Evolutionary conservation across 1,140 invertebrate genomes (phyloP), one percentile per base, ranked within the genome.

Genomic region (Drosophila bifasciata): DNA sequence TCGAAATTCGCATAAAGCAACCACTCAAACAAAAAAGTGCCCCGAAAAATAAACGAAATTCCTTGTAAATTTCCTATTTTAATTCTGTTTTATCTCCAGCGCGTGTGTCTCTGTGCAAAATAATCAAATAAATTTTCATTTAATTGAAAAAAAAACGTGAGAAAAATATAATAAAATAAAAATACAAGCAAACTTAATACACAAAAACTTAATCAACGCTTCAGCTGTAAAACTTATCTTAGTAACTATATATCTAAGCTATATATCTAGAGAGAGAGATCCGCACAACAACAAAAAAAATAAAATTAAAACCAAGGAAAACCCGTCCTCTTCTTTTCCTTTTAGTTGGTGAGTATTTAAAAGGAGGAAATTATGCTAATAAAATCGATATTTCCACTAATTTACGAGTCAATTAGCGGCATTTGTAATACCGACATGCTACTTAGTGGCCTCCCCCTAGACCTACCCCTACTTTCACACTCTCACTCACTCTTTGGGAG

Each of bases 371-470:
- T 63, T 74, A 77, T 85, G 63, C 60, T 77, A 77, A 86, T 85
- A 40, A 50, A 77, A 80, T 86, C 73, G 69, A 81, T 86, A 81
- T 62, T 78, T 71, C 32, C 52, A 51, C 73, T 71, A 71, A 49
- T 66, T 74, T 75, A 62, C 56, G 60, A 77, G 59, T 77, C 68
- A 85, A 85, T 86, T 86, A 85, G 76, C 60, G 48, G 76, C 60
- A 43, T 66, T 73, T 67, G 32, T 74, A 80, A 86, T 80, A 36
- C 73, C 36, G 76, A 76, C 68, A 85, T 80, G 79, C 68, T 83
- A 73, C 67, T 64, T 68, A 62, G 50, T 28, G 32, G 9, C 43
- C 60, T 17, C 58, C 19, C 25, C 28, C n/a, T n/a, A n/a, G n/a
- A n/a, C n/a, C n/a, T n/a, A n/a, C n/a, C 21, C 69, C 32, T 13